A percentile compares a stretch with the other conserved stretches of the same genome.
phyloP scores from a whole-genome alignment of 2,888 invertebrate genomes.

The Eurytoma adleriae region DNA sequence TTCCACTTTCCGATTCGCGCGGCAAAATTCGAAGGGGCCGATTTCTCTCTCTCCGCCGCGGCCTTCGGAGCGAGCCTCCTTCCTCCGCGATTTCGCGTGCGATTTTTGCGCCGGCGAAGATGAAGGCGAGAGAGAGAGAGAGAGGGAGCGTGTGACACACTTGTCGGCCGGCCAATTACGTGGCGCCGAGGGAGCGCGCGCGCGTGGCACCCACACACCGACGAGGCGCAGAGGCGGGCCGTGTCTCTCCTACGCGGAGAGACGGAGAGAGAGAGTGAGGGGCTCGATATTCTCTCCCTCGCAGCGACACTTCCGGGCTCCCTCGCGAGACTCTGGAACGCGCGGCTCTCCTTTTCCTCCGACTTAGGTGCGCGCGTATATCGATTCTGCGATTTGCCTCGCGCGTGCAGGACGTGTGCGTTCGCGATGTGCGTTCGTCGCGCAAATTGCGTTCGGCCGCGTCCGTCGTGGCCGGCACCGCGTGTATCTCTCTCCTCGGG shows the following conservation, averaged over 20 bases:
- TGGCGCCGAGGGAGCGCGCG: conserved; percentile 12
- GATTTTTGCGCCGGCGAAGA: background rate
- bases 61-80: background rate
- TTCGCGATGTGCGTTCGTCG: too few species aligned
- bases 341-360: too few species aligned
- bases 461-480: conserved; percentile 19
- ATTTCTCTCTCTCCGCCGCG: too few species aligned
- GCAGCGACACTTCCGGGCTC: too few species aligned
- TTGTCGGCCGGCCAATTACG: conserved; percentile 13
- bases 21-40: background rate
- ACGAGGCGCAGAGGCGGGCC: background rate
- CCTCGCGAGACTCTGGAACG: too few species aligned
- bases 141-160: background rate
- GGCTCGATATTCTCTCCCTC: too few species aligned
- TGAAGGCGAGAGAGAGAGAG: background rate
- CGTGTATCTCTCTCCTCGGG: conserved; percentile 10
- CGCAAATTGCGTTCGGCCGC: too few species aligned
- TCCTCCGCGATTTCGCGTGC: background rate
- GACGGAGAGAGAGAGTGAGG: too few species aligned
- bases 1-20: background rate
- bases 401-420: too few species aligned
- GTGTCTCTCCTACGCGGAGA: too few species aligned
- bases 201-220: background rate
- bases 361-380: too few species aligned
- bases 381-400: too few species aligned